Evolutionary conservation across 30 jellyfish, hydroid and myxozoan species (phyloP).

Genomic region (Mastigias papua): DNA sequence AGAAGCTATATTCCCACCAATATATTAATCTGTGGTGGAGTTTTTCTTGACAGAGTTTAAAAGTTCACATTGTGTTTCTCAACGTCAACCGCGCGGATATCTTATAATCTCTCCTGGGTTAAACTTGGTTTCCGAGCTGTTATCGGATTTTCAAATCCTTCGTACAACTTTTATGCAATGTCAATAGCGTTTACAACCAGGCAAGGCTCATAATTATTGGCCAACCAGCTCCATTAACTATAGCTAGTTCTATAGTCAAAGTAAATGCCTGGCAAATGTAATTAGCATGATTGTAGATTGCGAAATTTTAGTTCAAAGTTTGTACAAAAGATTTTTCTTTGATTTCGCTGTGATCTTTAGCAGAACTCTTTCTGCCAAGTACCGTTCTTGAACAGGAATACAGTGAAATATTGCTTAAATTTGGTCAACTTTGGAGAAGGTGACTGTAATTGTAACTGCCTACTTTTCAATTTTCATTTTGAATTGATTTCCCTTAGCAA

Average conservation of each 20-base stretch:
- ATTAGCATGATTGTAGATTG: too few species aligned
- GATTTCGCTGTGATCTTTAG: too few species aligned
- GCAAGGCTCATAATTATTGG: background rate
- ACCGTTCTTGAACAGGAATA: too few species aligned
- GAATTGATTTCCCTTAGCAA: too few species aligned
- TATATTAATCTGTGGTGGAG: background rate
- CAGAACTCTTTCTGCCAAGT: too few species aligned
- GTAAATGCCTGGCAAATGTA: too few species aligned
- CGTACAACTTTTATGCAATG: background rate
- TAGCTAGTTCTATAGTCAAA: background rate
- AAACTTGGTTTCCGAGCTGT: conserved; percentile 27
- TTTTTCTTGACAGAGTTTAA: background rate
- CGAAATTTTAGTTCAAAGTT: too few species aligned
- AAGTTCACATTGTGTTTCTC: background rate
- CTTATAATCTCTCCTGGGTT: background rate
- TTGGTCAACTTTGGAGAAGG: too few species aligned
- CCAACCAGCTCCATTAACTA: background rate
- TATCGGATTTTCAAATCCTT: conserved; percentile 13
- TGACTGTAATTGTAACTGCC: too few species aligned
- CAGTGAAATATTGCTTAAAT: too few species aligned
- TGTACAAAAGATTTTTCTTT: too few species aligned
- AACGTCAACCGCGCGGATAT: conserved; percentile 11
- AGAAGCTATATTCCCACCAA: background rate
- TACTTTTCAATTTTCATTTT: too few species aligned
- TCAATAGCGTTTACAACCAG: background rate